A percentile compares a stretch with the other conserved stretches of the same genome.
Evolutionary conservation across 2,113 vertebrate species (phyloP).

Genomic region (Anguilla rostrata): DNA sequence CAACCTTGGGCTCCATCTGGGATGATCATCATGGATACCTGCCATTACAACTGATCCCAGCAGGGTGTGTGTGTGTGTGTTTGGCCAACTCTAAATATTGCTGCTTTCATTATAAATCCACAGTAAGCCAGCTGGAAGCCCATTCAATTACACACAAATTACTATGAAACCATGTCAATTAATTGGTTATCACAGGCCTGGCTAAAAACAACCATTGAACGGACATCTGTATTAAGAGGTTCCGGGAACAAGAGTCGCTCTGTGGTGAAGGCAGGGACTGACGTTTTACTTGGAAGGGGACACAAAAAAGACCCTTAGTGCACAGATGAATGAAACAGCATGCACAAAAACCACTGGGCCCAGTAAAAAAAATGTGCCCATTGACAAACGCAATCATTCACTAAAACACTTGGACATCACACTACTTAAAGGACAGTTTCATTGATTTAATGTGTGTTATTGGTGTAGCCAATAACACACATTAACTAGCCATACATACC

Average conservation of each 20-base stretch:
- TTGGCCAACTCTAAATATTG: too few species aligned
- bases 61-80: not conserved
- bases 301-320: not conserved
- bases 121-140: not conserved
- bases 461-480: too few species aligned
- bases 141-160: not conserved
- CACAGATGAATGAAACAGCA: not conserved
- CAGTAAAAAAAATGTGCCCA: too few species aligned
- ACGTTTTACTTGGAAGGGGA: not conserved
- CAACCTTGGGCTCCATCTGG: not conserved
- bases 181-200: slow-evolving; percentile 3
- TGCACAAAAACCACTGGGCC: not conserved
- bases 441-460: not conserved
- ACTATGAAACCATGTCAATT: not conserved
- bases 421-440: not conserved
- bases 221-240: not conserved
- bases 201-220: not conserved
- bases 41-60: slow-evolving; percentile 1
- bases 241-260: not conserved
- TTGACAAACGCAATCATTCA: not conserved
- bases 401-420: not conserved
- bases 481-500: not conserved
- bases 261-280: not conserved
- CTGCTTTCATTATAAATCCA: slow-evolving; percentile 13
- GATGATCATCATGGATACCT: not conserved